These are phyloP conservation scores for Dryoscopus gambensis DNA, from an alignment of 2,113 vertebrate species.

Conservation along the genomic window DNA sequence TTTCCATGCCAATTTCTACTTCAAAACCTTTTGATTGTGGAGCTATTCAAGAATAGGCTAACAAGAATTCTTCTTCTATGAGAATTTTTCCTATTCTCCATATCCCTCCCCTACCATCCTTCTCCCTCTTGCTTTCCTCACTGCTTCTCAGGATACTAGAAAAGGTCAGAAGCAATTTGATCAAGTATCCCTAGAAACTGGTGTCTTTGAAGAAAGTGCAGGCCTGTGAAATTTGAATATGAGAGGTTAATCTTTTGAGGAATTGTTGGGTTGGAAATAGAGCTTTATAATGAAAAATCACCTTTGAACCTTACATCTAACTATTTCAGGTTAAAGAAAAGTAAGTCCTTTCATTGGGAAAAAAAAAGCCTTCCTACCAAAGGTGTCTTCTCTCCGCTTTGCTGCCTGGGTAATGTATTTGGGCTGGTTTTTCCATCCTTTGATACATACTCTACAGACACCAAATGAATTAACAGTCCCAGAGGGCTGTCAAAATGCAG, in stretches of 20 bases:
- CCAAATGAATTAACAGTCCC: conserved; percentile 14
- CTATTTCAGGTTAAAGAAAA: neutral
- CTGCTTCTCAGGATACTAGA: neutral
- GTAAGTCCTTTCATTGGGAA: neutral
- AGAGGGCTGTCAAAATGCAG: neutral
- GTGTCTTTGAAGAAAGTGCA: conserved; percentile 7
- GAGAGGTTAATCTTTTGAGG: conserved; percentile 17
- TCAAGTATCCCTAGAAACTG: neutral
- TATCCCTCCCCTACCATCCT: neutral
- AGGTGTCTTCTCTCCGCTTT: neutral
- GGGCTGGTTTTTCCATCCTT: neutral
- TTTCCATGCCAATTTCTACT: conserved; percentile 24
- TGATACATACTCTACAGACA: neutral
- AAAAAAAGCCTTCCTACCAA: neutral
- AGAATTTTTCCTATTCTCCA: neutral
- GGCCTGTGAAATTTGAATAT: conserved; percentile 10
- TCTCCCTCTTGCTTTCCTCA: neutral
- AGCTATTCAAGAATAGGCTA: conserved; percentile 4
- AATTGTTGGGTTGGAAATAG: neutral
- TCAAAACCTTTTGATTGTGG: conserved; percentile 41
- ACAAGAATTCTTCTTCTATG: neutral
- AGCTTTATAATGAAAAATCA: conserved; percentile 17
- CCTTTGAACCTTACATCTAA: conserved; percentile 7
- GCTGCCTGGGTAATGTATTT: neutral
- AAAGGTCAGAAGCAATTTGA: conserved; percentile 43